A percentile compares a stretch with the other conserved stretches of the same genome.
Evolutionary conservation across 2,888 invertebrate genomes (phyloP).

Genomic region (Chloromyia formosa): DNA sequence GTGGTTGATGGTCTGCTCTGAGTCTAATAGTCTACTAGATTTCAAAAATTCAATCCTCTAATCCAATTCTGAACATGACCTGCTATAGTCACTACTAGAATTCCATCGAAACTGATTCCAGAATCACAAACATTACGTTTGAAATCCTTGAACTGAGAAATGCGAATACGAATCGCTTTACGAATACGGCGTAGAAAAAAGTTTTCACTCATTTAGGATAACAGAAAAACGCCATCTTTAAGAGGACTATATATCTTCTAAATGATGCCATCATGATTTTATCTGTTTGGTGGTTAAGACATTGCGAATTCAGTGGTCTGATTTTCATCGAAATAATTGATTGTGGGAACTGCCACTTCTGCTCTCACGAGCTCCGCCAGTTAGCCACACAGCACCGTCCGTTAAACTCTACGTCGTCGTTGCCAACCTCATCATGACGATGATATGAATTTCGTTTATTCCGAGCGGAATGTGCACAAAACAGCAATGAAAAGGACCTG

Average conservation of each 20-base stretch:
- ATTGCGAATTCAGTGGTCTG: conserved; percentile 31
- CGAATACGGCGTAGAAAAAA: not conserved
- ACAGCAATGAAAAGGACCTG: not conserved
- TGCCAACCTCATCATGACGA: not conserved
- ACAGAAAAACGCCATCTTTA: not conserved
- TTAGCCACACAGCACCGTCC: not conserved
- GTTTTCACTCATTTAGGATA: not conserved
- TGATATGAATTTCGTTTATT: not conserved
- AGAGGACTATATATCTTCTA: conserved; percentile 24
- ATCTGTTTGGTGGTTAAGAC: conserved; percentile 26
- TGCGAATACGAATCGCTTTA: not conserved
- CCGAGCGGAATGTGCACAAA: not conserved
- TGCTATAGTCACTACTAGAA: too few relatives aligned
- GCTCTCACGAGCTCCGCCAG: too few relatives aligned
- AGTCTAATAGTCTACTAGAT: not conserved
- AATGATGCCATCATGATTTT: conserved; percentile 38
- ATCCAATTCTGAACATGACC: not conserved
- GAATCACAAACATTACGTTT: not conserved
- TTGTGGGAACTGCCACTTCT: conserved; percentile 25
- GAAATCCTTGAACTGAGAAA: not conserved
- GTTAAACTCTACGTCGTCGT: not conserved
- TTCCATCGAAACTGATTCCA: not conserved
- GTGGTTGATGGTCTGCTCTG: not conserved
- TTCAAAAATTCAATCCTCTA: not conserved
- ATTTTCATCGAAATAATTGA: conserved; percentile 33